Evolutionary conservation across 2,888 invertebrate genomes (phyloP).

Genomic region (Muschampia plurimacula): DNA sequence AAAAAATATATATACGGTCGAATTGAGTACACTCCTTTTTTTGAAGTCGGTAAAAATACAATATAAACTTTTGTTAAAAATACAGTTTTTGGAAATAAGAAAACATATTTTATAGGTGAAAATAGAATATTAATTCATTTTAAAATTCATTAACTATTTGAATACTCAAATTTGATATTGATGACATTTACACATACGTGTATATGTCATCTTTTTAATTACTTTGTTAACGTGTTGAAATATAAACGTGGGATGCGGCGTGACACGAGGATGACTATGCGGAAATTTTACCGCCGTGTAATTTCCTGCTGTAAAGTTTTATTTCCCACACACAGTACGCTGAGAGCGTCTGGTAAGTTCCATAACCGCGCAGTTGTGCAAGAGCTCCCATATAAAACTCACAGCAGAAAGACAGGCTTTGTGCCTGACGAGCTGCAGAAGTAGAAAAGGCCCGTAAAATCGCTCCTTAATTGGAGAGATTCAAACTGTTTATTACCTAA

Average conservation of each 20-base stretch:
- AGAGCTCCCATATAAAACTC: slow-evolving; percentile 84
- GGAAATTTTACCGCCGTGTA: slow-evolving; percentile 76
- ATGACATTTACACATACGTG: too few relatives aligned
- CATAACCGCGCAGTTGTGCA: slow-evolving; percentile 83
- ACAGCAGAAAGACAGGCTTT: slow-evolving; percentile 82
- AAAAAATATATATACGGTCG: too few relatives aligned
- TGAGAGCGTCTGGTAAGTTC: slow-evolving; percentile 86
- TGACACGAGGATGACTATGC: slow-evolving; percentile 32
- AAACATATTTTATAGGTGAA: too few relatives aligned
- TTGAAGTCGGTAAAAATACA: too few relatives aligned
- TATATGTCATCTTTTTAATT: not conserved
- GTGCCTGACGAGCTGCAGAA: slow-evolving; percentile 79
- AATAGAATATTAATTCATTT: too few relatives aligned
- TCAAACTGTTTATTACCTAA: slow-evolving; percentile 52
- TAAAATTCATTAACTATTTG: too few relatives aligned
- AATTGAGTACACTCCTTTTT: too few relatives aligned
- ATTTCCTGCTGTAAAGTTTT: slow-evolving; percentile 83
- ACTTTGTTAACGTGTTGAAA: slow-evolving; percentile 24
- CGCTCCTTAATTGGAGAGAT: slow-evolving; percentile 62
- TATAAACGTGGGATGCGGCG: slow-evolving; percentile 30
- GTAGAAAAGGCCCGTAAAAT: slow-evolving; percentile 74
- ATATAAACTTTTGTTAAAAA: too few relatives aligned
- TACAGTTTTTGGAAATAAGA: too few relatives aligned
- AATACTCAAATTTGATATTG: too few relatives aligned
- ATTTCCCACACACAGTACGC: slow-evolving; percentile 81